Evolutionary conservation across 2,113 vertebrate species (phyloP), one percentile per base, ranked within the genome.

Genomic region (Myotis lucifugus): DNA sequence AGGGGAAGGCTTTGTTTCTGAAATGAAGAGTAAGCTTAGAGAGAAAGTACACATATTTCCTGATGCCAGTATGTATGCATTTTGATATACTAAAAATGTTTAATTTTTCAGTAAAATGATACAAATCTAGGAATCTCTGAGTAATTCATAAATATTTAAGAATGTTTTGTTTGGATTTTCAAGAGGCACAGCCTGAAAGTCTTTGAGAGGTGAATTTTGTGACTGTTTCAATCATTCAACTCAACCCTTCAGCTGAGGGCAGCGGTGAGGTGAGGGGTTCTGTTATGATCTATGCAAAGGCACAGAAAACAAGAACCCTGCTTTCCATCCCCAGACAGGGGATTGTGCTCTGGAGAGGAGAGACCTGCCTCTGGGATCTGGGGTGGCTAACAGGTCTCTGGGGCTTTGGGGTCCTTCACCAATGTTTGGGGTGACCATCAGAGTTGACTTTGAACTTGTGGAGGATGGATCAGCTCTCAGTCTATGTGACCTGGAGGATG

Each of bases 1-100:
- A 81, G 50, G 21, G n/a, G 70, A 93, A 67, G 21, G 48, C n/a
- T 83, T 94, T 88, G 82, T 78, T 93, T 94, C 76, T 92, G 85
- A 95, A 95, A 77, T 21, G 19, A 84, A 87, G 46, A 69, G 23
- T 86, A 77, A 90, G 5, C 15, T 74, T 85, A 85, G 32, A 77
- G 56, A 42, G 52, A 13, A 92, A 85, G 69, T 85, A 69, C 95
- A 66, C 13, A 89, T 0, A 54, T 66, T 96, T 93, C 48, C 37
- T 78, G 54, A 77, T n/a, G 23, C 66, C 29, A 50, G 13, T 74
- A 23, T 72, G 34, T 72, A 23, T 73, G 88, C n/a, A 73, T 67
- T 8, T 78, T 64, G 18, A 87, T 52, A 18, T 72, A 37, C 40
- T 85, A 54, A 92, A 91, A 85, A 42, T 92, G n/a, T 32, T 12